A percentile compares a stretch with the other conserved stretches of the same genome.
These are phyloP conservation scores for Cromileptes altivelis DNA, from an alignment of 2,113 vertebrate genomes.

Conservation along the genomic window DNA sequence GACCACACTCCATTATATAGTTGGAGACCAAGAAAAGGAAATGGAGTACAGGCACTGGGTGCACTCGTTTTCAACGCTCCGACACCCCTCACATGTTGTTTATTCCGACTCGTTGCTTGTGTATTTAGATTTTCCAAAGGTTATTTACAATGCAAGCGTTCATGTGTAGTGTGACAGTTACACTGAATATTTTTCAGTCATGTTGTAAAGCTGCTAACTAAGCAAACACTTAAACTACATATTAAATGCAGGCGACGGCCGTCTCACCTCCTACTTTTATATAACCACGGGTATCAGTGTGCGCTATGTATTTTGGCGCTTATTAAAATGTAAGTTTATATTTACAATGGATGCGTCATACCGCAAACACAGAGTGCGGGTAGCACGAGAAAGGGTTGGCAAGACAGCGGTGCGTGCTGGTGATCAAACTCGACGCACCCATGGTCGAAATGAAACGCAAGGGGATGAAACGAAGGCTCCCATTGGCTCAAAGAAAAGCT, in stretches of 20 bases:
- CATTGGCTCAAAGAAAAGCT: slow-evolving; percentile 52
- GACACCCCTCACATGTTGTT: not conserved
- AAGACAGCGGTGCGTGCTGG: slow-evolving; percentile 3
- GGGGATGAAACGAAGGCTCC: slow-evolving; percentile 40
- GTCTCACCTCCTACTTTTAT: not conserved
- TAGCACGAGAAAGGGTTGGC: not conserved
- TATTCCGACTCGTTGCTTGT: not conserved
- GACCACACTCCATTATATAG: slow-evolving; percentile 77
- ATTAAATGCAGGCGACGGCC: rapidly evolving
- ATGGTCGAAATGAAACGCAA: not conserved
- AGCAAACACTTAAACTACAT: not conserved
- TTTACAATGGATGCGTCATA: not conserved
- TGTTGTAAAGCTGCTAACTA: not conserved
- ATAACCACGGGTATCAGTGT: rapidly evolving
- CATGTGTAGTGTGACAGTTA: not conserved
- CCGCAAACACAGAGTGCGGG: not conserved
- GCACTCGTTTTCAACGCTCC: slow-evolving; percentile 41
- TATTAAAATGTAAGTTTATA: not conserved
- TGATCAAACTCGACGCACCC: slow-evolving; percentile 26
- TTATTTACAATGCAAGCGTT: not conserved
- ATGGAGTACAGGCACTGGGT: slow-evolving; percentile 73
- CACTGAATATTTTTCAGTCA: not conserved
- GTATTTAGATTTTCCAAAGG: not conserved
- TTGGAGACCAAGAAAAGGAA: slow-evolving; percentile 75
- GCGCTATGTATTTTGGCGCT: not conserved